Percentiles rank a stretch among this genome's conserved stretches.
Conservation (phyloP, 2,113 vertebrate genomes). For the Motacilla alba region DNA sequence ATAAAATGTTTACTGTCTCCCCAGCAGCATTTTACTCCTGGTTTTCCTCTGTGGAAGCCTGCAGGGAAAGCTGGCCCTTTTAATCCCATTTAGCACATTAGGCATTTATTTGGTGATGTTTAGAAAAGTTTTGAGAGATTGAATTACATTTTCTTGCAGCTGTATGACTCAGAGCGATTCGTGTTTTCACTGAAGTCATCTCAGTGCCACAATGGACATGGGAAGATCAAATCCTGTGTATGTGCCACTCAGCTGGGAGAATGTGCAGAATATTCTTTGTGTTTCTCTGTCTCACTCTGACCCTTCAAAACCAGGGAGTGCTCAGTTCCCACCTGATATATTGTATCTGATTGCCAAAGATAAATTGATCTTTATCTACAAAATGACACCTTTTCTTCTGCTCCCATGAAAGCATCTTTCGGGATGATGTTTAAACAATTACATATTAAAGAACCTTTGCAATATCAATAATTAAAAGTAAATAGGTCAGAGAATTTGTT, state of each 20-base stretch:
- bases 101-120: not conserved
- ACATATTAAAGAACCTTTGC: not conserved
- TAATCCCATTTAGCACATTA: not conserved
- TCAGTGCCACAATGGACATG: not conserved
- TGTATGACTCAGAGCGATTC: not conserved
- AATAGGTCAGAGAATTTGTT: not conserved
- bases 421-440: not conserved
- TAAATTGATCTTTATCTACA: not conserved
- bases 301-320: not conserved
- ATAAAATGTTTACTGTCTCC: not conserved
- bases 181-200: not conserved
- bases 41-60: not conserved
- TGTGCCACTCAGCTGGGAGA: not conserved
- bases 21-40: not conserved
- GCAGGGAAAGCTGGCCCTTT: not conserved
- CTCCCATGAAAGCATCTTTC: not conserved
- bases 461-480: not conserved
- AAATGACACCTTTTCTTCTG: not conserved
- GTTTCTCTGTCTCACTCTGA: not conserved
- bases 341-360: not conserved
- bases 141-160: not conserved
- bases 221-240: not conserved
- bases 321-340: not conserved
- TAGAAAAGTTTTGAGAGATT: not conserved
- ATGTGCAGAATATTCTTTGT: not conserved